Conservation (phyloP, 2,113 vertebrate species). For the human region DNA sequence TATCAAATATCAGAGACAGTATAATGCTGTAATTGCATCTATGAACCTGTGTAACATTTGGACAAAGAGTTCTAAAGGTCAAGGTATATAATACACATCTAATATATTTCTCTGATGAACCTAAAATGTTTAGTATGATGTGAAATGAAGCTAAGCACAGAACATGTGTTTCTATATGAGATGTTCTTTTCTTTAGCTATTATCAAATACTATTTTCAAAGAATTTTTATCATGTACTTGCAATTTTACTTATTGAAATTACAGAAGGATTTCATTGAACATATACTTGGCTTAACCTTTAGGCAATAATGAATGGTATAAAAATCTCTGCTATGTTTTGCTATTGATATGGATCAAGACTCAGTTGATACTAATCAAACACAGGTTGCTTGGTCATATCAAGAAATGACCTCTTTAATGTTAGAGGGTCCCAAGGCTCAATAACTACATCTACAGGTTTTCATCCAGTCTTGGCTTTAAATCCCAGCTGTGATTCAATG, state of each 20-base stretch:
- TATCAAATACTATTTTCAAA: conserved; percentile 67
- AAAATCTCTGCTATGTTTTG: conserved; percentile 28
- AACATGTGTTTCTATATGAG: conserved; percentile 75
- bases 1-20: conserved; percentile 74
- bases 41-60: conserved; percentile 78
- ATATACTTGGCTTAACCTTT: not conserved
- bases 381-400: not conserved
- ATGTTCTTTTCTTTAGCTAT: conserved; percentile 76
- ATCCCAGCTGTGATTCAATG: not conserved
- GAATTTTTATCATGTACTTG: conserved; percentile 33
- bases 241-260: conserved; percentile 20
- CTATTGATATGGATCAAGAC: not conserved
- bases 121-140: conserved; percentile 66
- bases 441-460: not conserved
- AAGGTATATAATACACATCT: conserved; percentile 68
- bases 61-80: conserved; percentile 77
- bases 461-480: conserved; percentile 7
- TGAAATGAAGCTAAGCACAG: conserved; percentile 69
- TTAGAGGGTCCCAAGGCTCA: not conserved
- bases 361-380: conserved; percentile 9
- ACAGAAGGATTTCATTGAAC: conserved; percentile 5
- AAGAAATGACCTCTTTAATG: conserved; percentile 25
- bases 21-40: conserved; percentile 79
- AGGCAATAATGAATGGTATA: not conserved
- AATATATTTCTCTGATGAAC: conserved; percentile 73